A percentile compares a stretch with the other conserved stretches of the same genome.
Evolutionary conservation across 2,113 vertebrate species (phyloP).

Genomic region (Abramis brama): DNA sequence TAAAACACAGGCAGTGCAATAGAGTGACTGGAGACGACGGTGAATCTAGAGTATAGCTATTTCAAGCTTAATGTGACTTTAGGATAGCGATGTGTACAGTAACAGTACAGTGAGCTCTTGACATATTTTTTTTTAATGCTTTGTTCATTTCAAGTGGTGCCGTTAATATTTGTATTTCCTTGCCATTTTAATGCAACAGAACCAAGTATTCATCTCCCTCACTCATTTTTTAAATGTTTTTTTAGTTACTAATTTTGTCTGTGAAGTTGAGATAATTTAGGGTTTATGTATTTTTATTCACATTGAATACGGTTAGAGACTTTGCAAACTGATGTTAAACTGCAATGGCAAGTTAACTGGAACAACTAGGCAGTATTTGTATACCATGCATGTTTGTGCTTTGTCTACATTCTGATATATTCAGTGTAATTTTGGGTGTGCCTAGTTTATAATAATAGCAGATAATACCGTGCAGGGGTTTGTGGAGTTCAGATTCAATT

Average conservation of each 20-base stretch:
- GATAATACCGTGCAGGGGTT: neutral
- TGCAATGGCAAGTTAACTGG: conserved; percentile 65
- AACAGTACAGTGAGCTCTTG: conserved; percentile 54
- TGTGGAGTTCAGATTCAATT: neutral
- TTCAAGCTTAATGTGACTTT: conserved; percentile 62
- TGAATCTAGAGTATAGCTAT: conserved; percentile 57
- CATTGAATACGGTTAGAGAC: conserved; percentile 62
- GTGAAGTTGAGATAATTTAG: conserved; percentile 55
- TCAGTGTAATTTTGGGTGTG: conserved; percentile 55
- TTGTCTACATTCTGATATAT: conserved; percentile 63
- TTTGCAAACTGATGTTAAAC: conserved; percentile 71
- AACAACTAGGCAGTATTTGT: conserved; percentile 60
- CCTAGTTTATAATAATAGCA: conserved; percentile 4
- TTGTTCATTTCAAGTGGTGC: conserved; percentile 62
- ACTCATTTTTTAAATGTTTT: conserved; percentile 54
- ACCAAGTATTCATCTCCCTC: conserved; percentile 35
- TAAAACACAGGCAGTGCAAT: conserved; percentile 65
- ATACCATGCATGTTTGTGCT: conserved; percentile 72
- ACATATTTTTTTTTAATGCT: conserved; percentile 54
- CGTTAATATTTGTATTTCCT: conserved; percentile 63
- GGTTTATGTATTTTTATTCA: conserved; percentile 63
- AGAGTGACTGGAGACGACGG: conserved; percentile 46
- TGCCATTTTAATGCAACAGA: conserved; percentile 58
- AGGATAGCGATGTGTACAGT: conserved; percentile 63
- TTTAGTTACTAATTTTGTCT: conserved; percentile 61